Evolutionary conservation across 2,797 vertebrate species (phyloP).

Genomic region (Schizopygopsis malacanthus): DNA sequence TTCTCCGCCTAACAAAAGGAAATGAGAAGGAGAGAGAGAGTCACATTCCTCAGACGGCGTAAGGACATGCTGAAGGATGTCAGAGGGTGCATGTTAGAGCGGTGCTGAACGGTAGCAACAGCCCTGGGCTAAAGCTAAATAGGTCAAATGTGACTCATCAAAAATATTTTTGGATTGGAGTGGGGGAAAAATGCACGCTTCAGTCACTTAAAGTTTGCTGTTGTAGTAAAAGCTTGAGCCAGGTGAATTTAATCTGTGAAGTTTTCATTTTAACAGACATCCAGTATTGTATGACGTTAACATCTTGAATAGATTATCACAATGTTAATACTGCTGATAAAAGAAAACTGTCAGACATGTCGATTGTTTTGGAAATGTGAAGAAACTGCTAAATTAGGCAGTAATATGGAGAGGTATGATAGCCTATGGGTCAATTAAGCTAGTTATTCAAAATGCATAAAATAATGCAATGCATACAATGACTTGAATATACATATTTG

Average conservation of each 20-base stretch:
- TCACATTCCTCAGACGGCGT: slow-evolving; percentile 25
- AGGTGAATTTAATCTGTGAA: slow-evolving; percentile 5
- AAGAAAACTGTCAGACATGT: slow-evolving; percentile 3
- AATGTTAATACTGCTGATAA: slow-evolving; percentile 11
- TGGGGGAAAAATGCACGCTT: not conserved
- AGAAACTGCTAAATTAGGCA: slow-evolving; percentile 4
- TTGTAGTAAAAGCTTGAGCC: slow-evolving; percentile 23
- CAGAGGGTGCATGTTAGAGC: slow-evolving; percentile 46
- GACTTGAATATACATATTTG: not conserved
- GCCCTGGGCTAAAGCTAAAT: slow-evolving; percentile 49
- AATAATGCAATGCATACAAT: not conserved
- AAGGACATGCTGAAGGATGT: slow-evolving; percentile 43
- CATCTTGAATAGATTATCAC: slow-evolving; percentile 35
- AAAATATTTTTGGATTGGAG: slow-evolving; percentile 38
- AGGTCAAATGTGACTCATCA: slow-evolving; percentile 46
- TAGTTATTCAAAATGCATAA: not conserved
- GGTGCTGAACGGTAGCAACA: slow-evolving; percentile 24
- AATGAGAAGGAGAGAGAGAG: slow-evolving; percentile 27
- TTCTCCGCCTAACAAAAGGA: slow-evolving; percentile 34
- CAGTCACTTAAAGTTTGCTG: slow-evolving; percentile 25
- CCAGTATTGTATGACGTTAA: slow-evolving; percentile 14
- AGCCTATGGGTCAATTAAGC: not conserved
- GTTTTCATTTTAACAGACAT: not conserved
- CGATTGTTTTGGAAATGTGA: slow-evolving; percentile 3
- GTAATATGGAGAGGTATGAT: not conserved